phyloP scores from a whole-genome alignment of 2,113 vertebrate genomes.

The Chitala chitala region DNA sequence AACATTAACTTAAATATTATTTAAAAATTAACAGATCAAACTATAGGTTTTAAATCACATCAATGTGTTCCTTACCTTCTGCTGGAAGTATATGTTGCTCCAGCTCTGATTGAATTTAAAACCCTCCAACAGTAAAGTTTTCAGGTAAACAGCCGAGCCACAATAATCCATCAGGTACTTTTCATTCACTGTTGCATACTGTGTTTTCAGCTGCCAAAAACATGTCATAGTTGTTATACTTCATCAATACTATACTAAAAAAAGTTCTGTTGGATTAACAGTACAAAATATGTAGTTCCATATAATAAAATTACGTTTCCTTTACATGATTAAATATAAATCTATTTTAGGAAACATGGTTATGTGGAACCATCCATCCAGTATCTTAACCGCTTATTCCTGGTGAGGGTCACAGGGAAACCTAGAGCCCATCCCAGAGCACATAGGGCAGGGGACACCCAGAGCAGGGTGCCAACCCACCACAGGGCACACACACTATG shows the following conservation, averaged over 20 bases:
- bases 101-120: slow-evolving; percentile 59
- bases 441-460: too few relatives aligned
- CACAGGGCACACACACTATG: too few relatives aligned
- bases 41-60: background rate
- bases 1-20: background rate
- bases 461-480: too few relatives aligned
- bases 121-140: slow-evolving; percentile 59
- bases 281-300: too few relatives aligned
- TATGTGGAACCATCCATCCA: too few relatives aligned
- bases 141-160: slow-evolving; percentile 51
- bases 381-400: too few relatives aligned
- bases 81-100: slow-evolving; percentile 56
- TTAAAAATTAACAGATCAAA: background rate
- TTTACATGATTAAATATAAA: too few relatives aligned
- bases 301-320: too few relatives aligned
- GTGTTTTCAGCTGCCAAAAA: slow-evolving; percentile 40
- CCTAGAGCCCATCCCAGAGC: too few relatives aligned
- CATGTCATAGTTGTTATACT: fast-evolving
- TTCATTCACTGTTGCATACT: slow-evolving; percentile 30
- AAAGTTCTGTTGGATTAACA: background rate
- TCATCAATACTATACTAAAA: background rate
- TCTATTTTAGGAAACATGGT: too few relatives aligned
- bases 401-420: too few relatives aligned
- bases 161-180: slow-evolving; percentile 57
- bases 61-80: slow-evolving; percentile 51